Evolutionary conservation across 2,888 invertebrate species (phyloP).

Genomic region (Latrodectus elegans): DNA sequence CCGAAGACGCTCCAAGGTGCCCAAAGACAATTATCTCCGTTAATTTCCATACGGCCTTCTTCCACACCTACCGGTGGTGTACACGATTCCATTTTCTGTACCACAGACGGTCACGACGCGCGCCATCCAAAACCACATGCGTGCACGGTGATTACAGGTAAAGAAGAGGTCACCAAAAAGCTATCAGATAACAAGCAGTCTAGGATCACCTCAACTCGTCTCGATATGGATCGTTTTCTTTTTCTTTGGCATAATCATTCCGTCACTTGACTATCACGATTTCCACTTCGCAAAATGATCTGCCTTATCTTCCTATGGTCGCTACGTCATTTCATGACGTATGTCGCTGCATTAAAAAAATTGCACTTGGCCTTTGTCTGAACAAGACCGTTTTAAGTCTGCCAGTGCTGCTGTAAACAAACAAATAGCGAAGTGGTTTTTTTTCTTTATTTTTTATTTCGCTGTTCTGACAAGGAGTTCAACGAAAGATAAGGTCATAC

Average conservation of each 20-base stretch:
- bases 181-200: slow-evolving; percentile 25
- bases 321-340: too few relatives aligned
- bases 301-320: too few relatives aligned
- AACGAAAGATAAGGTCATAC: too few relatives aligned
- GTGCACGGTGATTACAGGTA: slow-evolving; percentile 5
- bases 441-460: too few relatives aligned
- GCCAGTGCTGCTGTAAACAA: too few relatives aligned
- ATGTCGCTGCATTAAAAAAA: too few relatives aligned
- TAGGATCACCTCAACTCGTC: slow-evolving; percentile 31
- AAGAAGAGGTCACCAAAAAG: slow-evolving; percentile 9
- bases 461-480: too few relatives aligned
- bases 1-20: neutral
- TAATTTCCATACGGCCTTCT: slow-evolving; percentile 25
- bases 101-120: slow-evolving; percentile 34
- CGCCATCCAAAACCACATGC: slow-evolving; percentile 14
- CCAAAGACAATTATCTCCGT: slow-evolving; percentile 19
- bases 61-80: neutral
- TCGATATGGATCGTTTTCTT: slow-evolving; percentile 22
- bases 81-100: slow-evolving; percentile 37
- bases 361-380: too few relatives aligned
- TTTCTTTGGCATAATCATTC: neutral
- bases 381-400: too few relatives aligned
- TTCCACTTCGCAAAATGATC: neutral
- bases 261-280: slow-evolving; percentile 38
- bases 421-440: too few relatives aligned